Percentiles rank a stretch among this genome's conserved stretches.
phyloP scores from a whole-genome alignment of 2,113 vertebrate species.

The Rhabdomys dilectus region DNA sequence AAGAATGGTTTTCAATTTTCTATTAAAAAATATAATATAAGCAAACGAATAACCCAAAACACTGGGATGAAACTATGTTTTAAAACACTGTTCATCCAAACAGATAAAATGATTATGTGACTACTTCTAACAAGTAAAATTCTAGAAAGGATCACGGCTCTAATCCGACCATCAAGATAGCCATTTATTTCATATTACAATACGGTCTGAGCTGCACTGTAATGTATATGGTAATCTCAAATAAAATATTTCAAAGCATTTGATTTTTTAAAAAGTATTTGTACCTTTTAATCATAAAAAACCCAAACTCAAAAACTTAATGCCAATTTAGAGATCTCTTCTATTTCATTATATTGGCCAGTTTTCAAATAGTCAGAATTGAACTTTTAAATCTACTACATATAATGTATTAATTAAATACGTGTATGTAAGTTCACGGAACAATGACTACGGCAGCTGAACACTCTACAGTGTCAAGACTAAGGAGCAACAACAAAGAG shows the following conservation, averaged over 20 bases:
- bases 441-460: background rate
- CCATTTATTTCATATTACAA: background rate
- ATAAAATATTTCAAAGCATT: background rate
- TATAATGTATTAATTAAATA: background rate
- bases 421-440: background rate
- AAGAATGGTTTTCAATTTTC: background rate
- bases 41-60: background rate
- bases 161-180: background rate
- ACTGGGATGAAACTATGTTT: background rate
- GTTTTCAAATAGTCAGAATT: constrained; percentile 30
- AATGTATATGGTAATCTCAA: background rate
- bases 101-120: constrained; percentile 14
- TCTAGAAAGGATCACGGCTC: background rate
- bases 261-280: background rate
- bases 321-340: constrained; percentile 36
- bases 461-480: background rate
- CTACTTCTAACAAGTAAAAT: background rate
- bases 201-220: background rate
- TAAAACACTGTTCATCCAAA: constrained; percentile 52
- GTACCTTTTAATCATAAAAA: constrained; percentile 25
- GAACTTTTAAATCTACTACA: background rate
- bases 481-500: background rate
- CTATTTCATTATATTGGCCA: background rate
- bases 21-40: constrained; percentile 32
- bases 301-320: background rate